These are phyloP conservation scores for Xiphophorus birchmanni DNA, from an alignment of 2,797 vertebrate species.

Conservation along the genomic window DNA sequence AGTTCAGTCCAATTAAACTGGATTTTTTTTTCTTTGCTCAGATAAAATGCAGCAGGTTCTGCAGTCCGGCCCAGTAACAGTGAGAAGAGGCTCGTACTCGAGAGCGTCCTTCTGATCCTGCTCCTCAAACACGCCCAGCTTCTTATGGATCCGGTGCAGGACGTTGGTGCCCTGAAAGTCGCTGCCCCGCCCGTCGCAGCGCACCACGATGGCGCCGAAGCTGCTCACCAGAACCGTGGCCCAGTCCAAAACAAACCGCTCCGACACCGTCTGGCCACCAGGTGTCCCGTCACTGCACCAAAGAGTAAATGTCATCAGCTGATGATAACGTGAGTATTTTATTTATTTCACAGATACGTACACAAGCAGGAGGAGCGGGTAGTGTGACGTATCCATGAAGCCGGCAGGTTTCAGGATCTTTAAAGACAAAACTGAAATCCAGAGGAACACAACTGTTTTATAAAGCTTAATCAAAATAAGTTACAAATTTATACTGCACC, in stretches of 20 bases:
- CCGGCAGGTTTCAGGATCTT: constrained; percentile 94
- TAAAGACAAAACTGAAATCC: constrained; percentile 84
- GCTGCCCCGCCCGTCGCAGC: constrained; percentile 91
- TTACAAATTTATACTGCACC: background rate
- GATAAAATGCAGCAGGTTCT: background rate
- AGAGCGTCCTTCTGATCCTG: constrained; percentile 90
- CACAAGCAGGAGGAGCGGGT: constrained; percentile 94
- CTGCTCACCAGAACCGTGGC: constrained; percentile 92
- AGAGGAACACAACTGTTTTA: constrained; percentile 15
- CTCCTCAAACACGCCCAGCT: constrained; percentile 89
- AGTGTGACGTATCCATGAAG: constrained; percentile 87
- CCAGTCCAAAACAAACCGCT: constrained; percentile 91
- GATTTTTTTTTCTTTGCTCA: background rate
- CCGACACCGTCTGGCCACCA: constrained; percentile 90
- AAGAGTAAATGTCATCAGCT: background rate
- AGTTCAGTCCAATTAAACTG: background rate
- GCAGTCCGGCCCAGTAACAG: background rate
- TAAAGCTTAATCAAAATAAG: background rate
- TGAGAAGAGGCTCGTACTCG: constrained; percentile 71
- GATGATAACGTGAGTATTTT: no score
- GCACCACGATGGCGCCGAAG: constrained; percentile 86
- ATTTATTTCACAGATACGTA: constrained; percentile 76
- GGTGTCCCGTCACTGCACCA: constrained; percentile 85
- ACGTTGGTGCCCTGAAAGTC: constrained; percentile 95
- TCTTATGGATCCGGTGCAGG: constrained; percentile 88